Conservation (phyloP, 2,797 vertebrate genomes). For the Sebastes taczanowskii region DNA sequence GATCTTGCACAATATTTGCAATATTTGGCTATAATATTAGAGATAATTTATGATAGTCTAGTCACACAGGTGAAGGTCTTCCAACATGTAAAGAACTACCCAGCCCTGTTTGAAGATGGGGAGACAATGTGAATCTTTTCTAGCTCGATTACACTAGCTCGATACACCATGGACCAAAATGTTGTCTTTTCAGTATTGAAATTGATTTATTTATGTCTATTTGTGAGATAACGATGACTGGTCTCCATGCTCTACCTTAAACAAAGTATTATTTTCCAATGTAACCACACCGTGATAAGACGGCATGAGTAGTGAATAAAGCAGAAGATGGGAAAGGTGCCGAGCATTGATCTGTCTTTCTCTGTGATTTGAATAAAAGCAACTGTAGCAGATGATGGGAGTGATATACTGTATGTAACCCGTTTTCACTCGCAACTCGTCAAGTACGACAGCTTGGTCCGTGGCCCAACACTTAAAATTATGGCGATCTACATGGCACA, state of each 20-base stretch:
- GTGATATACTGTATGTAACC: not conserved
- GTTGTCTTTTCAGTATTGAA: slow-evolving; percentile 50
- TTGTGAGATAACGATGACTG: slow-evolving; percentile 32
- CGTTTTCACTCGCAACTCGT: not conserved
- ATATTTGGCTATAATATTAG: slow-evolving; percentile 69
- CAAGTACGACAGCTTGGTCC: not conserved
- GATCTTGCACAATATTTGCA: slow-evolving; percentile 76
- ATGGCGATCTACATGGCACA: not conserved
- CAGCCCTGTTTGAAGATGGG: slow-evolving; percentile 36
- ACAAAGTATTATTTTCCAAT: not conserved
- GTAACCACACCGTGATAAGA: not conserved
- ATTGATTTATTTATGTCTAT: slow-evolving; percentile 41
- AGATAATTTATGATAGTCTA: slow-evolving; percentile 59
- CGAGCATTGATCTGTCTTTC: slow-evolving; percentile 9
- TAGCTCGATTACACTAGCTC: slow-evolving; percentile 40
- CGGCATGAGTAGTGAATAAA: not conserved
- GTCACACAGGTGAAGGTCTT: slow-evolving; percentile 74
- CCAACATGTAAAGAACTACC: slow-evolving; percentile 61
- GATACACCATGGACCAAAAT: slow-evolving; percentile 65
- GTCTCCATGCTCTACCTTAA: slow-evolving; percentile 28
- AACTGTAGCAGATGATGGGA: slow-evolving; percentile 42
- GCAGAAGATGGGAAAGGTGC: slow-evolving; percentile 11
- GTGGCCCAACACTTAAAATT: not conserved
- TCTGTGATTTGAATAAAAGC: slow-evolving; percentile 18
- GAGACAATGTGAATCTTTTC: slow-evolving; percentile 66